These are phyloP conservation scores for Nothocercus julius DNA, from an alignment of 2,113 vertebrate genomes.

Conservation along the genomic window DNA sequence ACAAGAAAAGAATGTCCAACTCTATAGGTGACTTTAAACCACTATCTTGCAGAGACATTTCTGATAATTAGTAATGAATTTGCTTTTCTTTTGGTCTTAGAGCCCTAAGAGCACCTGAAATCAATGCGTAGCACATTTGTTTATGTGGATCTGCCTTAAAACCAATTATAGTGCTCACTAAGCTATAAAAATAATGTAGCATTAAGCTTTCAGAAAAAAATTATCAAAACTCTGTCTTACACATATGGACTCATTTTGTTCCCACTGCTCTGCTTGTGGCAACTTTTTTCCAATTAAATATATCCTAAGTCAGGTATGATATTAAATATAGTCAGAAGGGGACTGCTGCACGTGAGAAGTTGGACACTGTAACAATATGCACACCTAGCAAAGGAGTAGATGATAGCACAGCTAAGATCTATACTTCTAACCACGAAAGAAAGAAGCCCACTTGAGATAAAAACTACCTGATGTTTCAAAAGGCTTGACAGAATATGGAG, in stretches of 20 bases:
- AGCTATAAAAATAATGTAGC: not conserved
- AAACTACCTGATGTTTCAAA: slow-evolving; percentile 6
- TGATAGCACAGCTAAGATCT: not conserved
- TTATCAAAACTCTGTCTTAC: not conserved
- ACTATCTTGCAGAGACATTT: not conserved
- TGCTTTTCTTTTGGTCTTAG: not conserved
- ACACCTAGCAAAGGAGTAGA: not conserved
- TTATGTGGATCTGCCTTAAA: slow-evolving; percentile 19
- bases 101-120: not conserved
- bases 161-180: not conserved
- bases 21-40: not conserved
- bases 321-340: slow-evolving; percentile 8
- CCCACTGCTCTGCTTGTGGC: not conserved
- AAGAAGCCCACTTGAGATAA: not conserved
- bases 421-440: not conserved
- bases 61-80: slow-evolving; percentile 20
- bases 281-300: slow-evolving; percentile 6
- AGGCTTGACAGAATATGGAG: not conserved
- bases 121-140: slow-evolving; percentile 18
- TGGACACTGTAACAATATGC: not conserved
- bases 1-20: not conserved
- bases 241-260: not conserved
- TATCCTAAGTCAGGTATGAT: not conserved
- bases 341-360: not conserved
- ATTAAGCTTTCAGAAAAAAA: not conserved